Conservation (phyloP, 2,888 invertebrate species). For the Oegoconia quadripuncta region DNA sequence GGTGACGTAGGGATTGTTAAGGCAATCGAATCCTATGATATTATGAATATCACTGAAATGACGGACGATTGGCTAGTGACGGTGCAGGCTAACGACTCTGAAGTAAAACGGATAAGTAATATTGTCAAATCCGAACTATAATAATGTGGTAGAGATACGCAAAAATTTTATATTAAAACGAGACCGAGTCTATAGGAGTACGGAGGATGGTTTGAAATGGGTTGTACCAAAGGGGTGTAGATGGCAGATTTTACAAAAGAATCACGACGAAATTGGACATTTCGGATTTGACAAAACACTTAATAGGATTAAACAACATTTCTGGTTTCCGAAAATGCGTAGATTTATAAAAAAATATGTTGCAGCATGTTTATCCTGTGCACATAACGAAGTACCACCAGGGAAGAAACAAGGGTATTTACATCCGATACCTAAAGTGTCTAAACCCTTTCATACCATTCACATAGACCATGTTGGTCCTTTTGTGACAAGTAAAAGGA, state of each 20-base stretch:
- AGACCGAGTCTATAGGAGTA: background rate
- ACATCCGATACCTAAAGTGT: background rate
- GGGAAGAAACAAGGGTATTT: background rate
- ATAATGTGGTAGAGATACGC: background rate
- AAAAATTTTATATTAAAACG: background rate
- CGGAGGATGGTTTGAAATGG: background rate
- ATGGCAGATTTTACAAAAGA: constrained; percentile 15
- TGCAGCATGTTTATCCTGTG: constrained; percentile 18
- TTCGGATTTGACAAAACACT: constrained; percentile 17
- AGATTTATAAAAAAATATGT: constrained; percentile 21
- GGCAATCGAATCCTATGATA: background rate
- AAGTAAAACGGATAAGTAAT: background rate
- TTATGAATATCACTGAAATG: background rate
- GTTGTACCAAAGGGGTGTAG: constrained; percentile 13
- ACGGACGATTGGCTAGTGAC: background rate
- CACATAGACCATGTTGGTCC: constrained; percentile 18
- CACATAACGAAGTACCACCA: background rate
- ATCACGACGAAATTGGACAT: constrained; percentile 17
- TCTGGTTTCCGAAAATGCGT: constrained; percentile 26
- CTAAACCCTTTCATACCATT: constrained; percentile 18
- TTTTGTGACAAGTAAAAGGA: background rate
- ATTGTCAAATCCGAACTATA: background rate
- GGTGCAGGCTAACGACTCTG: background rate
- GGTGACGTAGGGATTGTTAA: background rate
- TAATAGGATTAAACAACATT: constrained; percentile 13